Conservation (phyloP, 2,797 vertebrate genomes). For the Eidolon dupreanum region DNA sequence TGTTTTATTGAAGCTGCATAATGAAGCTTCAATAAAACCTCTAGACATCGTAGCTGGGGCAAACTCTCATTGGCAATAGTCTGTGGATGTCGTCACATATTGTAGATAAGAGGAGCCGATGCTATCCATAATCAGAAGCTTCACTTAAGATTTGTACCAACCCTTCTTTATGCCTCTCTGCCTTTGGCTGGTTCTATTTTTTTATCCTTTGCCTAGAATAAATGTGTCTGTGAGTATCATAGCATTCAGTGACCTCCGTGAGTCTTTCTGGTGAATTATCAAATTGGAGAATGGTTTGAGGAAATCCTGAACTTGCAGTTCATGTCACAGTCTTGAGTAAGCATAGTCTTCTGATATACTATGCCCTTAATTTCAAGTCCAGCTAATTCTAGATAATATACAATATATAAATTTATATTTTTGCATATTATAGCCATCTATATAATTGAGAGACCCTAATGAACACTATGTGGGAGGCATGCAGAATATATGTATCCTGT, state of each 20-base stretch:
- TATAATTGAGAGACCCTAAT: background rate
- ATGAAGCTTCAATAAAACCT: background rate
- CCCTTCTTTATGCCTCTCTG: background rate
- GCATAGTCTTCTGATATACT: background rate
- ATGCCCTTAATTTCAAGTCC: background rate
- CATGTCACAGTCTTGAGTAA: background rate
- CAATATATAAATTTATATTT: background rate
- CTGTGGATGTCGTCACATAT: background rate
- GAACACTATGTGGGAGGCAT: background rate
- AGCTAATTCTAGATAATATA: background rate
- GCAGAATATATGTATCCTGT: too few relatives aligned
- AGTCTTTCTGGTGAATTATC: background rate
- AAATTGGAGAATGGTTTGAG: background rate
- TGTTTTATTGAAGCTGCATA: too few relatives aligned
- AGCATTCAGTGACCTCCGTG: background rate
- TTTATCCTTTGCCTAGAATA: background rate
- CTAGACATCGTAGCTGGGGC: background rate
- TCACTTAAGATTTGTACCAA: background rate
- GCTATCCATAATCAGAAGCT: fast-evolving
- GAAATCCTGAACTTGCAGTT: background rate
- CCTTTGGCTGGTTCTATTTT: background rate
- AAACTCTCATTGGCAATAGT: background rate
- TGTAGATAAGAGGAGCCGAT: background rate
- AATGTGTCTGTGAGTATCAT: background rate
- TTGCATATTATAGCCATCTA: background rate